Conservation (phyloP, 2,113 vertebrate genomes). For the Zootoca vivipara region DNA sequence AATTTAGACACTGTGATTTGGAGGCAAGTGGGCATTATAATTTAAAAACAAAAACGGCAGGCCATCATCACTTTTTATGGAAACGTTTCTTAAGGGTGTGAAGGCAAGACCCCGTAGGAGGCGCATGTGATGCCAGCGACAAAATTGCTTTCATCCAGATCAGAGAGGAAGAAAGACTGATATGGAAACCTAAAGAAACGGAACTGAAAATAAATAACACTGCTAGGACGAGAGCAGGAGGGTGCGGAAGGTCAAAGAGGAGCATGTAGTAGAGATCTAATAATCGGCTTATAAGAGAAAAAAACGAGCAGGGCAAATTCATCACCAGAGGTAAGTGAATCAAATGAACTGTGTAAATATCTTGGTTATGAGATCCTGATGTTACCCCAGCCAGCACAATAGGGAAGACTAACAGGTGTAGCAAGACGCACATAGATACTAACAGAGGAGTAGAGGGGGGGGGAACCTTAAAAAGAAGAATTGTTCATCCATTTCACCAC, state of each 20-base stretch:
- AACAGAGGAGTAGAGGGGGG: conserved; percentile 14
- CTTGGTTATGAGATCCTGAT: conserved; percentile 2
- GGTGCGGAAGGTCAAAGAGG: not conserved
- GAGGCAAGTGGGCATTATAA: conserved; percentile 1
- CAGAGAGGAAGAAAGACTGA: rapidly evolving
- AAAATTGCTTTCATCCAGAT: conserved; percentile 3
- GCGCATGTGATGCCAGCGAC: not conserved
- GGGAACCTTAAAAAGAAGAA: not conserved
- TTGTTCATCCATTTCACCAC: conserved; percentile 5
- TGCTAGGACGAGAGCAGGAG: not conserved
- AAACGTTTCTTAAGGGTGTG: not conserved
- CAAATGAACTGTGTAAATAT: conserved; percentile 17
- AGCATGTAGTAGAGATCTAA: rapidly evolving
- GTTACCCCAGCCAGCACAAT: not conserved
- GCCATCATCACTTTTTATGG: not conserved
- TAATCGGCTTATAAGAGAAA: not conserved
- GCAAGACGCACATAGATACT: not conserved
- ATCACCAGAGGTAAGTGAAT: not conserved
- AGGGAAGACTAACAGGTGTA: not conserved
- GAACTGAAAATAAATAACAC: not conserved
- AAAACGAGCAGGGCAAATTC: not conserved
- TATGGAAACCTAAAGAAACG: not conserved
- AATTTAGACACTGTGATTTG: conserved; percentile 18
- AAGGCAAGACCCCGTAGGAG: not conserved
- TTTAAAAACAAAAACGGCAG: not conserved